These are phyloP conservation scores for Zeugodacus cucurbitae DNA, from an alignment of 1,140 invertebrate genomes.

Conservation along the genomic window DNA sequence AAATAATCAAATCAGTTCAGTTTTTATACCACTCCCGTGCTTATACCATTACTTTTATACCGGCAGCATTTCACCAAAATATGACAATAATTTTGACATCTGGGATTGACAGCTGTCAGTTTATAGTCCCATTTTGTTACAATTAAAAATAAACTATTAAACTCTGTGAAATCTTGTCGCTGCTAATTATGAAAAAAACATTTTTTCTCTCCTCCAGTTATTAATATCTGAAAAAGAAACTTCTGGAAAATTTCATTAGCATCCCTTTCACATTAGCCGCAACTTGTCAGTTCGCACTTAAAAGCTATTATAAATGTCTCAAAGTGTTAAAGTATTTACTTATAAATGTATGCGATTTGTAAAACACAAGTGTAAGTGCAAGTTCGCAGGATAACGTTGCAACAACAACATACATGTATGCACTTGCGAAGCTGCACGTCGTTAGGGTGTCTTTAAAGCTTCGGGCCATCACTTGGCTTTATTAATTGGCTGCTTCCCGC, in stretches of 20 bases:
- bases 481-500: neutral
- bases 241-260: neutral
- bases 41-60: too few species aligned
- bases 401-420: neutral
- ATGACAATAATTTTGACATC: too few species aligned
- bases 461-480: neutral
- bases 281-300: neutral
- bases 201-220: too few species aligned
- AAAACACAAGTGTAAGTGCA: neutral
- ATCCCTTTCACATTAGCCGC: neutral
- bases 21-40: too few species aligned
- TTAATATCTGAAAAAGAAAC: too few species aligned
- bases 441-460: neutral
- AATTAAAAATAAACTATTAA: too few species aligned
- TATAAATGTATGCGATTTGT: neutral
- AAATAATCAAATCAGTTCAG: too few species aligned
- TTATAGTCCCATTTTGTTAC: too few species aligned
- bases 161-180: too few species aligned
- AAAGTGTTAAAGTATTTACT: constrained; percentile 17
- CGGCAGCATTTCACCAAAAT: too few species aligned
- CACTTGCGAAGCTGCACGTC: neutral
- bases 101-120: too few species aligned
- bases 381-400: neutral
- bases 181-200: too few species aligned
- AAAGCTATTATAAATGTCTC: neutral